Conservation (phyloP, 2,797 vertebrate genomes). For the Hippopotamyrus pictus region DNA sequence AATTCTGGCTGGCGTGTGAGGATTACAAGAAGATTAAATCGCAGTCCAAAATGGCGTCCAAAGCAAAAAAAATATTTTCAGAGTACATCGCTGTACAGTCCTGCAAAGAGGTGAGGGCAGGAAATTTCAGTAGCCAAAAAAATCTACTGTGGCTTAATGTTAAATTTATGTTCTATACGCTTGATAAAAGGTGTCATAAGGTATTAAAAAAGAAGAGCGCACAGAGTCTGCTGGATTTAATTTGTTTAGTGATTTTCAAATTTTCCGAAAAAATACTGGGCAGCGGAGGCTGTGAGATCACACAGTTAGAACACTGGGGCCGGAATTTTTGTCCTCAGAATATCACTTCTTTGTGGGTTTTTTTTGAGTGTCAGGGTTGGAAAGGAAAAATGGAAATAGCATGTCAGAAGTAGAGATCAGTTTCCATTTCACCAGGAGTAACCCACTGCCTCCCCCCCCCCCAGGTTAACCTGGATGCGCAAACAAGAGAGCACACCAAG, state of each 20-base stretch:
- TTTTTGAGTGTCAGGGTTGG: not conserved
- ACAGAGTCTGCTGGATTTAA: not conserved
- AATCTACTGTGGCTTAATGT: not conserved
- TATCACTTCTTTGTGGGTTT: not conserved
- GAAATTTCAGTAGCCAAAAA: not conserved
- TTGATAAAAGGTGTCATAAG: not conserved
- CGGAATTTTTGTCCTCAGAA: not conserved
- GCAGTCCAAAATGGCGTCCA: slow-evolving; percentile 76
- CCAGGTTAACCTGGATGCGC: slow-evolving; percentile 88
- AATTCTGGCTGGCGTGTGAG: slow-evolving; percentile 94
- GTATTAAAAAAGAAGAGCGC: not conserved
- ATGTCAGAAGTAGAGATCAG: not conserved
- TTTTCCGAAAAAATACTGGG: not conserved
- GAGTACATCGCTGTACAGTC: slow-evolving; percentile 84
- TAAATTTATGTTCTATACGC: not conserved
- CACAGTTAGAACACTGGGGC: not conserved
- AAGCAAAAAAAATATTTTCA: slow-evolving; percentile 76
- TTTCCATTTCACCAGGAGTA: not conserved
- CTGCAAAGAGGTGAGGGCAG: slow-evolving; percentile 73
- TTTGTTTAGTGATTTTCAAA: not conserved
- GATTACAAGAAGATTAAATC: slow-evolving; percentile 79
- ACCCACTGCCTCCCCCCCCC: slow-evolving; percentile 5
- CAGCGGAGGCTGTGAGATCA: not conserved
- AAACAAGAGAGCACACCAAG: slow-evolving; percentile 79
- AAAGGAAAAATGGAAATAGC: not conserved